Percentiles rank a stretch among this genome's conserved stretches.
Evolutionary conservation across 2,113 vertebrate genomes (phyloP).

Genomic region (Daboia siamensis): DNA sequence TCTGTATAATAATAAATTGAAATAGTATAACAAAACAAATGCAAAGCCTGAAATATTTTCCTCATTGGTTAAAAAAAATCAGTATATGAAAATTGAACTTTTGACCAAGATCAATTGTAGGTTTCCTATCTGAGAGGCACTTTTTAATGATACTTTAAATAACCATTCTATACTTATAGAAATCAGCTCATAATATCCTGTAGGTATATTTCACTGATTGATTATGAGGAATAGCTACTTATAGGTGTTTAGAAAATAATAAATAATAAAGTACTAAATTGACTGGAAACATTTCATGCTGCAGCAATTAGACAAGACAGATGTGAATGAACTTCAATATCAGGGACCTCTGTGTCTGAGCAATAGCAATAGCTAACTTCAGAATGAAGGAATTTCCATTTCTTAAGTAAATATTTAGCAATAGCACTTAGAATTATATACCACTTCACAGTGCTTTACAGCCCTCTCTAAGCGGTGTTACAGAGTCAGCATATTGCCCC

Average conservation of each 20-base stretch:
- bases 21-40: slow-evolving; percentile 15
- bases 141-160: not conserved
- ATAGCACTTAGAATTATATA: not conserved
- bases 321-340: not conserved
- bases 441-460: not conserved
- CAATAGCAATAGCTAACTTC: not conserved
- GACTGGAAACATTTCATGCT: not conserved
- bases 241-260: not conserved
- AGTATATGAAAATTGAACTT: not conserved
- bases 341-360: not conserved
- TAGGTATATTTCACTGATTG: not conserved
- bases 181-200: not conserved
- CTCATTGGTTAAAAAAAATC: not conserved
- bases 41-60: not conserved
- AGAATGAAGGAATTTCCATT: not conserved
- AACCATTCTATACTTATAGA: not conserved
- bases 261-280: not conserved
- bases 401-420: not conserved
- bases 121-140: not conserved
- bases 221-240: not conserved
- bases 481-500: not conserved
- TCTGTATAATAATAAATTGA: not conserved
- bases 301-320: not conserved
- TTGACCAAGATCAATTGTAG: not conserved
- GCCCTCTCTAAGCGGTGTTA: not conserved